A percentile compares a stretch with the other conserved stretches of the same genome.
Conservation (phyloP, 2,888 invertebrate genomes). For the Melipona bicolor region DNA sequence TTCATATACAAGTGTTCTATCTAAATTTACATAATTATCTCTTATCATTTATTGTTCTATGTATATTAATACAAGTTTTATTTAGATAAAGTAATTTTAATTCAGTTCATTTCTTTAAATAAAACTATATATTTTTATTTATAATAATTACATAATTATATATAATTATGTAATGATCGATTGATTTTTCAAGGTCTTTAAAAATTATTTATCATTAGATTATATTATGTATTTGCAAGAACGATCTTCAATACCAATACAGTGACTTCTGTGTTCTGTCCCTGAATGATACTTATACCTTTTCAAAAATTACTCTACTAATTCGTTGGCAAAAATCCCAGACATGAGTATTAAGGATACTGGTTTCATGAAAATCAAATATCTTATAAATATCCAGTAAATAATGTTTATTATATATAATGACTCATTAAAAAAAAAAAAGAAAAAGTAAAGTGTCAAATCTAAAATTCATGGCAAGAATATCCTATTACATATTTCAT, state of each 20-base stretch:
- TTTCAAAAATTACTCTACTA: neutral
- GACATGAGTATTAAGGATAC: neutral
- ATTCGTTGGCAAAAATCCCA: neutral
- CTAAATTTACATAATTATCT: too few species aligned
- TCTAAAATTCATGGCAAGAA: neutral
- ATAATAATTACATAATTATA: too few species aligned
- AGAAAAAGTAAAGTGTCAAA: neutral
- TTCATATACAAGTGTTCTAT: too few species aligned
- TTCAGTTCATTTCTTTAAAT: too few species aligned
- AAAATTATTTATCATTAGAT: too few species aligned
- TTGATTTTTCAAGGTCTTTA: neutral
- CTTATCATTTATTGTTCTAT: too few species aligned
- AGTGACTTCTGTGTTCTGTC: neutral
- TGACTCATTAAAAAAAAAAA: neutral
- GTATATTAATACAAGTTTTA: too few species aligned
- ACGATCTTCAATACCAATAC: neutral
- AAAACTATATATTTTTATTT: too few species aligned
- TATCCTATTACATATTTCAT: too few species aligned
- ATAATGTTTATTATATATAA: too few species aligned
- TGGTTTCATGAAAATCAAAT: neutral
- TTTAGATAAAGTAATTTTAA: too few species aligned
- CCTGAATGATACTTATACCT: neutral
- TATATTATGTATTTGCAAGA: neutral
- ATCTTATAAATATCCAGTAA: neutral
- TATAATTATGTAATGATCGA: too few species aligned